A percentile compares a stretch with the other conserved stretches of the same genome.
These are phyloP conservation scores for Saturnia japonica DNA, from an alignment of 2,888 invertebrate species.

Conservation along the genomic window DNA sequence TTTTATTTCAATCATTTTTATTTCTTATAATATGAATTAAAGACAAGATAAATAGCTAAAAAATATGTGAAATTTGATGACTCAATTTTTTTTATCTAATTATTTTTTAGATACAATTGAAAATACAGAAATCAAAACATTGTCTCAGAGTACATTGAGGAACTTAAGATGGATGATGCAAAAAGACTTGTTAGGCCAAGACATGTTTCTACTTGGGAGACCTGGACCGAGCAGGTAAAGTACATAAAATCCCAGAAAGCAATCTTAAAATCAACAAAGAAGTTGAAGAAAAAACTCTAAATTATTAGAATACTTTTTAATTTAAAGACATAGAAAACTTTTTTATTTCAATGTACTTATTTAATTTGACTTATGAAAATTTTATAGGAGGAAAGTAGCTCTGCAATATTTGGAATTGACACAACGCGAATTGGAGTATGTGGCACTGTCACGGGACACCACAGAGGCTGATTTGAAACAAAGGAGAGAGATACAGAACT, in stretches of 20 bases:
- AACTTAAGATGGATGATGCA: slow-evolving; percentile 98
- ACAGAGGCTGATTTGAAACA: slow-evolving; percentile 99
- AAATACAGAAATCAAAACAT: slow-evolving; percentile 77
- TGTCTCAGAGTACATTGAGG: slow-evolving; percentile 87
- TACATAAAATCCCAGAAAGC: neutral
- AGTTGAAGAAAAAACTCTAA: neutral
- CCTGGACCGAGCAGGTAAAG: slow-evolving; percentile 88
- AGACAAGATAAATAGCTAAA: slow-evolving; percentile 20
- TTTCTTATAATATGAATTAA: neutral
- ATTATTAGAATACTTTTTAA: neutral
- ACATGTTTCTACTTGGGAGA: slow-evolving; percentile 96
- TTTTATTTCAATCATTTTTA: too few relatives aligned
- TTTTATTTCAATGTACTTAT: neutral
- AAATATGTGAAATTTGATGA: neutral
- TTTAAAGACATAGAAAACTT: neutral
- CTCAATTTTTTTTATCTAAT: neutral
- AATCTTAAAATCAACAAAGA: neutral
- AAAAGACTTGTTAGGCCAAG: slow-evolving; percentile 95
- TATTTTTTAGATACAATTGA: slow-evolving; percentile 63
- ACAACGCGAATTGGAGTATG: slow-evolving; percentile 94
- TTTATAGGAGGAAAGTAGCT: slow-evolving; percentile 87
- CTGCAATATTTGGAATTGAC: slow-evolving; percentile 95
- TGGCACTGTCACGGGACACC: slow-evolving; percentile 96
- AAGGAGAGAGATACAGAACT: slow-evolving; percentile 93
- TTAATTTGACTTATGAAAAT: slow-evolving; percentile 14